phyloP scores from a whole-genome alignment of 2,113 vertebrate genomes.

The Zootoca vivipara region DNA sequence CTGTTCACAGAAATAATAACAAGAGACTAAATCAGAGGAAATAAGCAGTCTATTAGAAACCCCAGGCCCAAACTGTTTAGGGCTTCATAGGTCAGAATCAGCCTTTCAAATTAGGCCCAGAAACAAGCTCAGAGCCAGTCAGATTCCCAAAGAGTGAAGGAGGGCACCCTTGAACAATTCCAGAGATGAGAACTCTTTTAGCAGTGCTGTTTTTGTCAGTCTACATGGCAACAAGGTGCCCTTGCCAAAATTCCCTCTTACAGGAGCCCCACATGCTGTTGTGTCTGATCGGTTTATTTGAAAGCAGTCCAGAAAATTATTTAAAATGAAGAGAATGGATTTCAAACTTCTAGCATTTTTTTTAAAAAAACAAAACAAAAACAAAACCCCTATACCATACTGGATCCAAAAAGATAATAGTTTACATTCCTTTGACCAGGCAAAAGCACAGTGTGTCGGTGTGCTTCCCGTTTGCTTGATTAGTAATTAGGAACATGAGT shows the following conservation, averaged over 20 bases:
- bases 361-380: background rate
- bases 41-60: background rate
- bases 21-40: background rate
- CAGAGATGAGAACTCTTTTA: background rate
- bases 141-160: background rate
- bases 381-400: background rate
- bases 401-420: background rate
- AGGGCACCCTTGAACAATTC: background rate
- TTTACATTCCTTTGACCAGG: conserved; percentile 8
- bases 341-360: background rate
- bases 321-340: background rate
- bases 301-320: background rate
- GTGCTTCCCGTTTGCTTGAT: background rate
- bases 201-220: background rate
- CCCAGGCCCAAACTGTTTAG: too few relatives aligned
- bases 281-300: background rate
- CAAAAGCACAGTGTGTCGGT: background rate
- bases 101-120: background rate
- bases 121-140: background rate
- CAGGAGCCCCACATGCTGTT: background rate
- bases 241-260: background rate
- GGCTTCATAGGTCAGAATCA: background rate
- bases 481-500: background rate
- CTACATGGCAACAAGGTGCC: background rate
- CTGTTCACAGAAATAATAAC: too few relatives aligned